Evolutionary conservation across 2,113 vertebrate genomes (phyloP).

Genomic region (Saimiri boliviensis): DNA sequence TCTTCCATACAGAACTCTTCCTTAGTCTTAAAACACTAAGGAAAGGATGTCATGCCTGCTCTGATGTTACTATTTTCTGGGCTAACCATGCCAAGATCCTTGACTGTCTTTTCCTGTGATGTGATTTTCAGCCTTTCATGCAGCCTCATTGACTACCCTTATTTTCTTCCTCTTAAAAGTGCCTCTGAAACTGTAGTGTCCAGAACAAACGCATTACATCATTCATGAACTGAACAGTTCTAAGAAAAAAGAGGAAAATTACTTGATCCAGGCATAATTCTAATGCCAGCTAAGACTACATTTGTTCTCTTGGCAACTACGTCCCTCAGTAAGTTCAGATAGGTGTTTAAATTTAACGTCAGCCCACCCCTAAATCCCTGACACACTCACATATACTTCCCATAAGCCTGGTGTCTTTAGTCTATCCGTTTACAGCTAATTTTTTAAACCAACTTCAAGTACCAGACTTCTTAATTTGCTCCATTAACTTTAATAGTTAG

Average conservation of each 20-base stretch:
- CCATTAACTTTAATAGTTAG: constrained; percentile 48
- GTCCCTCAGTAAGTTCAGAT: not conserved
- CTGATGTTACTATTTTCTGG: not conserved
- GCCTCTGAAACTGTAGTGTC: not conserved
- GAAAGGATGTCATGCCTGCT: not conserved
- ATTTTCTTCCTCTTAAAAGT: not conserved
- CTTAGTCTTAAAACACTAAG: no score
- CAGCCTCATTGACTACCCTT: not conserved
- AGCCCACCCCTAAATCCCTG: rapidly evolving
- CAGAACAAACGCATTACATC: not conserved
- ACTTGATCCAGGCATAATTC: not conserved
- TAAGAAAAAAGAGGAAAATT: not conserved
- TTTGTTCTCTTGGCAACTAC: not conserved
- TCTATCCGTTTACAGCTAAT: not conserved
- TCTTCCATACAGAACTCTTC: no score
- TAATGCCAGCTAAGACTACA: not conserved
- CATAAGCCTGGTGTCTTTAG: not conserved
- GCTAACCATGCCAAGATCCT: not conserved
- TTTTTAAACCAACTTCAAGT: constrained; percentile 32
- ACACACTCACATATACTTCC: not conserved
- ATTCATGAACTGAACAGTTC: not conserved
- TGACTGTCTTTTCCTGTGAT: not conserved
- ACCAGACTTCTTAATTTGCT: constrained; percentile 24
- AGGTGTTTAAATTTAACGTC: not conserved
- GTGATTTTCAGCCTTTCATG: not conserved